Conservation (phyloP, 1,140 invertebrate species). For the Drosophila grimshawi region DNA sequence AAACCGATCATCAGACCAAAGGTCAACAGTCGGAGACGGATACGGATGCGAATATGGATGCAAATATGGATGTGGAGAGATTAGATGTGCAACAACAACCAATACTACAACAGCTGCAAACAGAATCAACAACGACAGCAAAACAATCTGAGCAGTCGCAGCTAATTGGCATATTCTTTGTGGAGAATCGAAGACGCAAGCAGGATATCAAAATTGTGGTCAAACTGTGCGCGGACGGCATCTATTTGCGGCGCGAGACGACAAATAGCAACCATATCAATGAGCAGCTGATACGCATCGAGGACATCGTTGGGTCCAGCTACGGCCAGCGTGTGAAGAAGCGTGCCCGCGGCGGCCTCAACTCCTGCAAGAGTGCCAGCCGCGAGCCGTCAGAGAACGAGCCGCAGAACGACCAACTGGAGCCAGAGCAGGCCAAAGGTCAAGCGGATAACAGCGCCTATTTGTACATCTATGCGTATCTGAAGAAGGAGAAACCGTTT, state of each 20-base stretch:
- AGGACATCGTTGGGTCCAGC: conserved; percentile 92
- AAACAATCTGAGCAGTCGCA: conserved; percentile 37
- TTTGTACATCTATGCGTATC: conserved; percentile 94
- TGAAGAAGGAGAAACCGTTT: conserved; percentile 88
- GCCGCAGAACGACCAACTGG: not conserved
- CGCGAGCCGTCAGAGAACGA: conserved; percentile 5
- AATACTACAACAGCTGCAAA: not conserved
- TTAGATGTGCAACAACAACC: not conserved
- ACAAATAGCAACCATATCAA: conserved; percentile 86
- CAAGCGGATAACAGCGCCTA: conserved; percentile 90
- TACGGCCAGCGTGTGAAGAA: conserved; percentile 90
- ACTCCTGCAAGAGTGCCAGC: conserved; percentile 85
- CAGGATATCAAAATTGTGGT: conserved; percentile 92
- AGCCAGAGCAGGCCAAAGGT: not conserved
- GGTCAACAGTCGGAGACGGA: conserved; percentile 1
- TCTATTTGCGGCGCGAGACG: conserved; percentile 89
- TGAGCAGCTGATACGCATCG: conserved; percentile 89
- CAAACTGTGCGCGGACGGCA: conserved; percentile 89
- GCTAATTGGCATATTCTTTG: conserved; percentile 94
- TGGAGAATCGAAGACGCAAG: conserved; percentile 87
- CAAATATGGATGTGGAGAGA: not conserved
- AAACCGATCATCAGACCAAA: not conserved
- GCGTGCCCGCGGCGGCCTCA: conserved; percentile 86
- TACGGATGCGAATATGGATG: not conserved
- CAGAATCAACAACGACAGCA: not conserved